phyloP scores from a whole-genome alignment of 2,797 vertebrate genomes.

The Sylvia borin region DNA sequence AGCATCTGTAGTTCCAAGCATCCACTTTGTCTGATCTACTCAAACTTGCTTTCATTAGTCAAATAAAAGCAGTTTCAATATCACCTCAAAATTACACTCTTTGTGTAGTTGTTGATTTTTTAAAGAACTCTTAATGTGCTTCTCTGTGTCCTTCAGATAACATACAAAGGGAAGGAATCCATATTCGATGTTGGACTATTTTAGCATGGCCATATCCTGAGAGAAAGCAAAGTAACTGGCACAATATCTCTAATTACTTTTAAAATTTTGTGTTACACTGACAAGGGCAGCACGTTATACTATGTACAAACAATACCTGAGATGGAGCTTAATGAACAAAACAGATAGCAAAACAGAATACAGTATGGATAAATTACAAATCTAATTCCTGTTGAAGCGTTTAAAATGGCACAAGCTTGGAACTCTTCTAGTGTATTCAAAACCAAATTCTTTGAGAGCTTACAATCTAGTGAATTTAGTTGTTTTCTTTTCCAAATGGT shows the following conservation, averaged over 20 bases:
- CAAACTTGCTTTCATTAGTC: background rate
- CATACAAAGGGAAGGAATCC: background rate
- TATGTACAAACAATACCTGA: background rate
- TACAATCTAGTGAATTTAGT: background rate
- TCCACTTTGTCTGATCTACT: background rate
- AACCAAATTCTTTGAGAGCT: background rate
- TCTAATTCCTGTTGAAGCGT: background rate
- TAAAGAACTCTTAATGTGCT: background rate
- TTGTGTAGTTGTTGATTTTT: background rate
- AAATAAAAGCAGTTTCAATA: background rate
- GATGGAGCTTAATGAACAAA: background rate
- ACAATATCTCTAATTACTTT: background rate
- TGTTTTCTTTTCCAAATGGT: background rate
- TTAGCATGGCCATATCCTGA: background rate
- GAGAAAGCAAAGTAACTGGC: background rate
- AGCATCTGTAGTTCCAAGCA: background rate
- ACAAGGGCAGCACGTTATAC: background rate
- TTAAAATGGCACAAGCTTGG: background rate
- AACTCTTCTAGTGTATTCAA: background rate
- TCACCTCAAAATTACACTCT: background rate
- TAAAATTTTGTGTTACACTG: background rate
- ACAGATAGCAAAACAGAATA: background rate
- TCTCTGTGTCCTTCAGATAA: background rate
- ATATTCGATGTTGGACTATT: background rate
- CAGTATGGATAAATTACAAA: background rate